phyloP scores from a whole-genome alignment of 2,797 vertebrate genomes.

The Syngnathus rostellatus region DNA sequence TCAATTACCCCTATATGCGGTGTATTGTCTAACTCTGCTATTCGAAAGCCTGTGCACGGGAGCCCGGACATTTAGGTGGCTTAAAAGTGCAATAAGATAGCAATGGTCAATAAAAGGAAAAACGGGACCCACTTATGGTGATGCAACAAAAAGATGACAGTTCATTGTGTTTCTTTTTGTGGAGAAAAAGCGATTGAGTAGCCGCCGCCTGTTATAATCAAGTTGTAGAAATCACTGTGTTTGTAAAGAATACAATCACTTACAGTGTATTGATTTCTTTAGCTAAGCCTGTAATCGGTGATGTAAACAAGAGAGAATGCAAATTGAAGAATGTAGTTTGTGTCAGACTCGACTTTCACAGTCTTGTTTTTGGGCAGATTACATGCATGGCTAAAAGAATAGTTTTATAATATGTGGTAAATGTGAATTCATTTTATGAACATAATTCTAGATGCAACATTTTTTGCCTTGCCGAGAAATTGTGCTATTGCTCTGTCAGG shows the following conservation, averaged over 20 bases:
- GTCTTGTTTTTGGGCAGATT: not conserved
- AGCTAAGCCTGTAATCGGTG: constrained; percentile 15
- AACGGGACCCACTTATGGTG: constrained; percentile 17
- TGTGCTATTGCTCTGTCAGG: no score
- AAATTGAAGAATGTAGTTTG: constrained; percentile 10
- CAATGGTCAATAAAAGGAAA: constrained; percentile 39
- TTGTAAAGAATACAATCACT: constrained; percentile 1
- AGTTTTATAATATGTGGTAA: not conserved
- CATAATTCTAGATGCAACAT: not conserved
- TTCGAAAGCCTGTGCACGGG: constrained; percentile 45
- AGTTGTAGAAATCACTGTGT: constrained; percentile 9
- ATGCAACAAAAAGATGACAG: constrained; percentile 43
- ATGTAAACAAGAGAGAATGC: constrained; percentile 3
- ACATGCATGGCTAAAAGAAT: not conserved
- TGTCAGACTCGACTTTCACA: not conserved
- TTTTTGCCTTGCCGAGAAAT: not conserved
- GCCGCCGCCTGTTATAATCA: constrained; percentile 4
- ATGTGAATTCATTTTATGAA: not conserved
- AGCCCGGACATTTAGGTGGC: constrained; percentile 50
- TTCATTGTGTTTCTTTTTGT: constrained; percentile 35
- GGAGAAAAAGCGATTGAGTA: constrained; percentile 22
- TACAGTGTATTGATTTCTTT: constrained; percentile 11
- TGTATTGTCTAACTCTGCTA: constrained; percentile 51
- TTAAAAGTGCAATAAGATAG: constrained; percentile 50
- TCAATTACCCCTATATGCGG: constrained; percentile 58